A percentile compares a stretch with the other conserved stretches of the same genome.
These are phyloP conservation scores for Trissolcus brochymenae DNA, from an alignment of 2,888 invertebrate genomes.

Conservation along the genomic window DNA sequence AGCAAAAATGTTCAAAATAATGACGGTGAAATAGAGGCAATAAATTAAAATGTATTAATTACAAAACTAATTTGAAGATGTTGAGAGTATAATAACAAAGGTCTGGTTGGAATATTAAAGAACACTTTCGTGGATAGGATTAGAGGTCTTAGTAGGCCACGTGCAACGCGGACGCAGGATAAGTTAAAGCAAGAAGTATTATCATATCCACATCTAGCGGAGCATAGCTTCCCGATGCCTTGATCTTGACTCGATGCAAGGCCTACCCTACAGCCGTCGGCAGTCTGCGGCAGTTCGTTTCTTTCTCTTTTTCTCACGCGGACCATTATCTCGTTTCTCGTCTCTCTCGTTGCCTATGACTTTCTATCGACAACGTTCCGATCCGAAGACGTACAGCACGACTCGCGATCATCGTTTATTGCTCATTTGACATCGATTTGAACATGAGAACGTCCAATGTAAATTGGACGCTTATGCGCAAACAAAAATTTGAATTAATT, in stretches of 20 bases:
- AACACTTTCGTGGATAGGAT: constrained; percentile 54
- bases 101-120: constrained; percentile 40
- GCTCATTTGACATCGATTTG: constrained; percentile 49
- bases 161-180: constrained; percentile 52
- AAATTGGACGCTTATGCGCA: constrained; percentile 34
- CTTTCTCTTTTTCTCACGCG: constrained; percentile 51
- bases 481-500: constrained; percentile 53
- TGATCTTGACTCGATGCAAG: constrained; percentile 60
- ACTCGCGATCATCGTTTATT: constrained; percentile 45
- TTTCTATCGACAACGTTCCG: constrained; percentile 55
- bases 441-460: constrained; percentile 42
- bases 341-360: constrained; percentile 50
- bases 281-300: constrained; percentile 51
- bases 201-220: constrained; percentile 59
- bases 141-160: constrained; percentile 54
- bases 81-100: constrained; percentile 23
- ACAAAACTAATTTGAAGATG: neutral
- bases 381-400: constrained; percentile 41
- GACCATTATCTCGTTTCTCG: constrained; percentile 41
- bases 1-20: neutral
- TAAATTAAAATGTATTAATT: neutral
- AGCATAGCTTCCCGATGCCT: constrained; percentile 58
- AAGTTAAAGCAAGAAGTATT: constrained; percentile 53
- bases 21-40: neutral
- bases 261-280: constrained; percentile 58